phyloP scores from a whole-genome alignment of 1,140 invertebrate species.

The Chlorops oryzae region DNA sequence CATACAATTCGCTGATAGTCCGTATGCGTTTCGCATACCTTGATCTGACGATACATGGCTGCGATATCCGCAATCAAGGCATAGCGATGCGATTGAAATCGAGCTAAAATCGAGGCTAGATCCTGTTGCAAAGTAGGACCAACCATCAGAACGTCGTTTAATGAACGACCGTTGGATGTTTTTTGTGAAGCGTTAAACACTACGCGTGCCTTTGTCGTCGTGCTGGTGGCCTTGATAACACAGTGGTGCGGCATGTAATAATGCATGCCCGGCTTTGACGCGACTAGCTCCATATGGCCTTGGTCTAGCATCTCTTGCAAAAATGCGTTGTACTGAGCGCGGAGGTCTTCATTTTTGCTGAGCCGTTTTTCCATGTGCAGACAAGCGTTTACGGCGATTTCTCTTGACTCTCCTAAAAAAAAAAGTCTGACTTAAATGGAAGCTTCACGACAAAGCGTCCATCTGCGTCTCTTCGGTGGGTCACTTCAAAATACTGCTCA shows the following conservation, averaged over 20 bases:
- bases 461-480: too few relatives aligned
- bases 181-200: constrained; percentile 46
- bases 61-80: constrained; percentile 30
- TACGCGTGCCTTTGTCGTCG: constrained; percentile 1
- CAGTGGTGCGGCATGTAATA: constrained; percentile 5
- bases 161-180: constrained; percentile 30
- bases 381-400: constrained; percentile 4
- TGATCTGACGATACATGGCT: constrained; percentile 42
- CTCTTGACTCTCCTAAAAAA: too few relatives aligned
- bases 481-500: too few relatives aligned
- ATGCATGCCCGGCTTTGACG: too few relatives aligned
- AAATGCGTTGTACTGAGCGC: constrained; percentile 2
- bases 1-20: constrained; percentile 9
- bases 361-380: constrained; percentile 3
- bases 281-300: too few relatives aligned
- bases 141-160: constrained; percentile 35
- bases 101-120: constrained; percentile 33
- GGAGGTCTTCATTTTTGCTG: neutral
- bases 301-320: neutral
- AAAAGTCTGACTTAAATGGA: too few relatives aligned
- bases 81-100: constrained; percentile 29
- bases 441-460: too few relatives aligned
- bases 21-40: neutral
- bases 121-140: constrained; percentile 36
- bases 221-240: neutral